phyloP scores from a whole-genome alignment of 2,797 vertebrate species.

The Oreonectes daqikongensis region DNA sequence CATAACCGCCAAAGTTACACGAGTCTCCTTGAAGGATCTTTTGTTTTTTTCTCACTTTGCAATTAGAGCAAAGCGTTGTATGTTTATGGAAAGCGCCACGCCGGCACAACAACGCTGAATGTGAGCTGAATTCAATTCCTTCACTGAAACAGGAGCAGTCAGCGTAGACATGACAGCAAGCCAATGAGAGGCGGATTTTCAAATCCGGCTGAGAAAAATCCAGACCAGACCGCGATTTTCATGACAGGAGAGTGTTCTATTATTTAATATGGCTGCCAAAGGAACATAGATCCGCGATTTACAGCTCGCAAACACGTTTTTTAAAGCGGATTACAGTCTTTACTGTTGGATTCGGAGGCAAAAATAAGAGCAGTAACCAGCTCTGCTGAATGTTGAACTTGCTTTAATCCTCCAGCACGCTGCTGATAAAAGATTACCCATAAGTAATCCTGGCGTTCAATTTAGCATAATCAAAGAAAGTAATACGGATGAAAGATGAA shows the following conservation, averaged over 20 bases:
- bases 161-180: constrained; percentile 25
- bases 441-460: constrained; percentile 53
- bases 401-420: constrained; percentile 53
- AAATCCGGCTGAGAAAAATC: constrained; percentile 24
- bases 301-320: constrained; percentile 33
- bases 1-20: background rate
- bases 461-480: constrained; percentile 48
- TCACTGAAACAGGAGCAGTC: constrained; percentile 12
- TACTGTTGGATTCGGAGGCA: constrained; percentile 48
- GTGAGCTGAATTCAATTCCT: constrained; percentile 18
- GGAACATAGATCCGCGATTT: constrained; percentile 48
- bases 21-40: constrained; percentile 4
- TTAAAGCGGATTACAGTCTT: constrained; percentile 54
- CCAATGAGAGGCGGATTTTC: constrained; percentile 14
- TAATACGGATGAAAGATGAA: constrained; percentile 34
- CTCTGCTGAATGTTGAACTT: constrained; percentile 40
- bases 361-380: constrained; percentile 42
- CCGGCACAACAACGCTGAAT: background rate
- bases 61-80: constrained; percentile 3
- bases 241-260: constrained; percentile 49
- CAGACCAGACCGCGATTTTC: constrained; percentile 31
- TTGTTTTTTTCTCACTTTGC: constrained; percentile 4
- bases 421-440: constrained; percentile 58
- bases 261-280: constrained; percentile 51
- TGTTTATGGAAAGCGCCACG: constrained; percentile 5